Evolutionary conservation across 2,888 invertebrate species (phyloP).

Genomic region (Tetanocera ferruginea): DNA sequence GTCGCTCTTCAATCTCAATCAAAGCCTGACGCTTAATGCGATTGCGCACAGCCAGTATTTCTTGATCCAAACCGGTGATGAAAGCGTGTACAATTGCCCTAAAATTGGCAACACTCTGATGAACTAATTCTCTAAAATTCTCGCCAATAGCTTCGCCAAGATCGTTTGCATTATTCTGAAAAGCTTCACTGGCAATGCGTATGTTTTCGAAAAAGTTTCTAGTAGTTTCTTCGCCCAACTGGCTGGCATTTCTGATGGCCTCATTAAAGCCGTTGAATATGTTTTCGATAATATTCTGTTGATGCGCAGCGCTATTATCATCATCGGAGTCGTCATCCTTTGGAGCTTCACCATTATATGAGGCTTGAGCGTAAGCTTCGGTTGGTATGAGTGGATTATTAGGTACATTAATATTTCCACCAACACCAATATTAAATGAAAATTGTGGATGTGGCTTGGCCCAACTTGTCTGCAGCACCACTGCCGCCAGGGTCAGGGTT

Average conservation of each 20-base stretch:
- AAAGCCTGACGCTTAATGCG: constrained; percentile 7
- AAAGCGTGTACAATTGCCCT: neutral
- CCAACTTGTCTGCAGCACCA: neutral
- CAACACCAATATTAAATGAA: neutral
- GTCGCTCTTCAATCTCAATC: neutral
- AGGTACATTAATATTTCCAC: neutral
- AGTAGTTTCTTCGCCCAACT: neutral
- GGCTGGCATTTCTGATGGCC: neutral
- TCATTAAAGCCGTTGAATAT: neutral
- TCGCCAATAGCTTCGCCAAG: neutral
- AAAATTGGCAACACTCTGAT: neutral
- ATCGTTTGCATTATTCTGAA: neutral
- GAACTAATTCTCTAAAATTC: neutral
- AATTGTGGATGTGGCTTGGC: neutral
- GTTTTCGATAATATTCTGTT: no score
- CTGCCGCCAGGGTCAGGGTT: neutral
- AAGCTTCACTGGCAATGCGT: neutral
- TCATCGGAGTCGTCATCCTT: no score
- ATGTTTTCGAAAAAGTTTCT: constrained; percentile 5
- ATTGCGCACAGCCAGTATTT: neutral
- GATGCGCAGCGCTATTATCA: no score
- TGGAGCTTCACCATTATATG: no score
- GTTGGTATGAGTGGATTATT: no score
- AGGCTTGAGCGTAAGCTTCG: no score
- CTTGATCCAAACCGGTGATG: neutral